Base-by-base conservation (phyloP, 2,113 vertebrate species). In the Casuarius casuarius region DNA sequence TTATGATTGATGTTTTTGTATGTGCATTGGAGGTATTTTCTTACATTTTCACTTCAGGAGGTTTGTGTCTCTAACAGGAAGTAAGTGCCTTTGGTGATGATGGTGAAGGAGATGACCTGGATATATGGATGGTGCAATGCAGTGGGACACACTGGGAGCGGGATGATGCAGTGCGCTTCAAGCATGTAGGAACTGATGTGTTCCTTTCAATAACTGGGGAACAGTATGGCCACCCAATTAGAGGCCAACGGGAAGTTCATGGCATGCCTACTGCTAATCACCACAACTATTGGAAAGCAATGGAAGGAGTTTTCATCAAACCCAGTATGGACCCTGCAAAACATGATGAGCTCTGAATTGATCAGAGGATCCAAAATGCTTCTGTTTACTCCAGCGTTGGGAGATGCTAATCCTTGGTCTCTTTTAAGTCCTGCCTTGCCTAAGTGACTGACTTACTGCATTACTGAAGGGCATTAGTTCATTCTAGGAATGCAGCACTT, bases 51-150 rank as follows among this genome's bases (percentile, higher is more conserved):
- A 97, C 94, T 90, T 46, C 21, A 87, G 90, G 65, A 77, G 62
- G 70, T 85, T 96, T 97, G 48, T 89, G 63, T 95, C 54, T 95
- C 92, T 93, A 44, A 94, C 97, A 99, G 99, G 99, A 99, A 97
- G 99, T 99, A 91, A 99, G 99, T 73, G 99, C 99, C 80, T 99
- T 99, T 72, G 99, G 99, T 33, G 99, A 99, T 92, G 98, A 98
- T 2, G 99, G 99, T 1, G 99, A 99, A 96, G 99, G 99, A 5
- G 99, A 99, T 7, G 98, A 99, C 96, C 98, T 99, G 85, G 99
- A 99, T 65, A 97, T 99, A 56, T 99, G 99, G 99, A 95, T 85
- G 1, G 99, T 99, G 63, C 99, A 99, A 89, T 99, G 99, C 87
- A 98, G 99, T 9, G 98, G 98, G 49, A 92, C 90, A 14, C 96